A percentile compares a stretch with the other conserved stretches of the same genome.
These are phyloP conservation scores for Acanthosepion esculentum DNA, from an alignment of 2,888 invertebrate species.

Conservation along the genomic window DNA sequence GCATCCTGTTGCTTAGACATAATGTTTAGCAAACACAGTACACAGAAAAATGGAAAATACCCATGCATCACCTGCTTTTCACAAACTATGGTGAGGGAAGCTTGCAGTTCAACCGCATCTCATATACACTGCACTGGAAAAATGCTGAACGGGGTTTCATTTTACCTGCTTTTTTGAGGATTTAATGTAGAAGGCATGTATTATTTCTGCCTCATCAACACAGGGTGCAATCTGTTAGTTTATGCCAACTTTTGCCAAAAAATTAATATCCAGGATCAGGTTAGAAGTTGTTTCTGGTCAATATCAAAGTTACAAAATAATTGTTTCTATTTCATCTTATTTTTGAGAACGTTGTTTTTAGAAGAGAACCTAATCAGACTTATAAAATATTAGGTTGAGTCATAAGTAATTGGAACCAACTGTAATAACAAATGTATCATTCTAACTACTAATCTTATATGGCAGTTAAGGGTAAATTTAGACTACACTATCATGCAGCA, in stretches of 20 bases:
- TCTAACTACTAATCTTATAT: too few species aligned
- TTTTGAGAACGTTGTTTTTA: not conserved
- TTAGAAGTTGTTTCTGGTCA: not conserved
- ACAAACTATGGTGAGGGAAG: not conserved
- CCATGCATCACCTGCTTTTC: constrained; percentile 33
- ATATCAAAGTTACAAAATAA: not conserved
- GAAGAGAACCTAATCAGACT: too few species aligned
- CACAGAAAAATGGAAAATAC: not conserved
- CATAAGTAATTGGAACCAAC: too few species aligned
- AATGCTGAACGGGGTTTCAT: not conserved
- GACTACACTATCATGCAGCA: too few species aligned
- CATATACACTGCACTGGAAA: not conserved
- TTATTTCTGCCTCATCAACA: not conserved
- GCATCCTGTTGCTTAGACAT: not conserved
- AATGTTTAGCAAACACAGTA: not conserved
- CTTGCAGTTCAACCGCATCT: constrained; percentile 8
- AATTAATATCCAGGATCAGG: not conserved
- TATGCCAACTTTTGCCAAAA: not conserved
- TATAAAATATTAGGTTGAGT: too few species aligned
- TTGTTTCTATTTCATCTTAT: not conserved
- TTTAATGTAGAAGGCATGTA: not conserved
- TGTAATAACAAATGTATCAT: too few species aligned
- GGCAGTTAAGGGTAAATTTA: too few species aligned
- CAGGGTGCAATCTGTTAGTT: not conserved
- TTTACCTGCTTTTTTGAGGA: not conserved